phyloP scores from a whole-genome alignment of 2,797 vertebrate genomes.

The Falco concolor region DNA sequence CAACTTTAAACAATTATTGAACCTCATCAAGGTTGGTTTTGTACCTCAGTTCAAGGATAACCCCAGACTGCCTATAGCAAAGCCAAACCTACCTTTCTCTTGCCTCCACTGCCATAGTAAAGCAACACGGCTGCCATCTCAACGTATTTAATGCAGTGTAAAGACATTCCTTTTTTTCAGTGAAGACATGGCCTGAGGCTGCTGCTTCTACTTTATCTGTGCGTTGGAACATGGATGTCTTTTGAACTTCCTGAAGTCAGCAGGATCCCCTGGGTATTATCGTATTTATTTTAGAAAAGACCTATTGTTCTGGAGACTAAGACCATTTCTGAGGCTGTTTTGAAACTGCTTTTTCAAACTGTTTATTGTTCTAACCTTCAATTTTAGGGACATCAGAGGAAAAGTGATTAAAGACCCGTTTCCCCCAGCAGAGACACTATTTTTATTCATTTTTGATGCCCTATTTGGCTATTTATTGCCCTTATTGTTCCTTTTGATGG shows the following conservation, averaged over 20 bases:
- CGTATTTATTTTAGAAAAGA: conserved; percentile 19
- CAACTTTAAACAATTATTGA: not conserved
- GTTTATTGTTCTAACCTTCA: conserved; percentile 39
- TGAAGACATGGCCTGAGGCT: not conserved
- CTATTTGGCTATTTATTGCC: conserved; percentile 53
- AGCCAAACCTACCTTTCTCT: not conserved
- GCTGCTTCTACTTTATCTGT: not conserved
- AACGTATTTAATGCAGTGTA: not conserved
- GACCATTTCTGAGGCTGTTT: conserved; percentile 19
- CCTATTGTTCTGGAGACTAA: conserved; percentile 17
- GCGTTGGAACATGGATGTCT: not conserved
- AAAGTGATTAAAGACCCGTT: conserved; percentile 49
- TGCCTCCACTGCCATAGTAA: not conserved
- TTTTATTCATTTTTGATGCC: conserved; percentile 48
- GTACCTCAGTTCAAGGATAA: not conserved
- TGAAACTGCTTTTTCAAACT: conserved; percentile 2
- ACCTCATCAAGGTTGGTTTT: not conserved
- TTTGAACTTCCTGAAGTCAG: conserved; percentile 12
- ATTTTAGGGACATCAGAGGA: conserved; percentile 27
- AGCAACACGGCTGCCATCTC: not conserved
- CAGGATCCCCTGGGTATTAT: not conserved
- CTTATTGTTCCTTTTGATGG: conserved; percentile 50
- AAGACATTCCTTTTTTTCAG: not conserved
- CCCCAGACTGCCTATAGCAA: not conserved
- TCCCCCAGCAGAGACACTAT: conserved; percentile 4